These are phyloP conservation scores for Hydractinia echinata DNA, from an alignment of 30 jellyfish, hydroid and myxozoan genomes.

Conservation along the genomic window DNA sequence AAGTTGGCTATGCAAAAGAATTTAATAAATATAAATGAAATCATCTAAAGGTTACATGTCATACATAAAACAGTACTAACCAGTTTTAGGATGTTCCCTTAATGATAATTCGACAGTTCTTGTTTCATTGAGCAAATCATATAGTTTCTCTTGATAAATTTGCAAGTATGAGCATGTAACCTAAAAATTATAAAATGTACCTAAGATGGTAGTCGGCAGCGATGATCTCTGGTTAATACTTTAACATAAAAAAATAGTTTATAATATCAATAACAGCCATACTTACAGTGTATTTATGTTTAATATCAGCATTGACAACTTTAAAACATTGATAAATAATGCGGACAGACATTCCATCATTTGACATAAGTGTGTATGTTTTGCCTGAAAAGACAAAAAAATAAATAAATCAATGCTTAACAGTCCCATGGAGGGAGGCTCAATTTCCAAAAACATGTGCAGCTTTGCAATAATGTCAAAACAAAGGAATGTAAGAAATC, in stretches of 20 bases:
- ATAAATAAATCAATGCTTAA: neutral
- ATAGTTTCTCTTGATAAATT: slow-evolving; percentile 91
- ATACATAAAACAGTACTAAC: slow-evolving; percentile 27
- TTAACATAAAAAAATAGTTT: neutral
- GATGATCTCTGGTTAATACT: neutral
- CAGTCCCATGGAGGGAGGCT: neutral
- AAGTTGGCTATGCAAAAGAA: too few species aligned
- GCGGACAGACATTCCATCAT: slow-evolving; percentile 97
- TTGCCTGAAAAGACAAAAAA: slow-evolving; percentile 53
- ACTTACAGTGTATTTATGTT: slow-evolving; percentile 90
- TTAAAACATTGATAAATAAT: slow-evolving; percentile 83
- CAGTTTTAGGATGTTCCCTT: slow-evolving; percentile 92
- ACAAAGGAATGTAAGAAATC: too few species aligned
- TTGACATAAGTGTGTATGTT: slow-evolving; percentile 95
- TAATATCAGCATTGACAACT: slow-evolving; percentile 68
- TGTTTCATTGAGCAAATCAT: slow-evolving; percentile 83
- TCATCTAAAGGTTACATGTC: neutral
- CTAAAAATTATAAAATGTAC: slow-evolving; percentile 25
- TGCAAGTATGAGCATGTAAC: slow-evolving; percentile 96
- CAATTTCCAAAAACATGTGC: neutral
- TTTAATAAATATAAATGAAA: neutral
- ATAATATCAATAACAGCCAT: neutral
- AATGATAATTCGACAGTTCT: slow-evolving; percentile 89
- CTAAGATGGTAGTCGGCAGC: neutral
- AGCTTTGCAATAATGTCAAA: too few species aligned